Percentiles rank a stretch among this genome's conserved stretches.
phyloP scores from a whole-genome alignment of 2,888 invertebrate species.

The Catocala nupta region DNA sequence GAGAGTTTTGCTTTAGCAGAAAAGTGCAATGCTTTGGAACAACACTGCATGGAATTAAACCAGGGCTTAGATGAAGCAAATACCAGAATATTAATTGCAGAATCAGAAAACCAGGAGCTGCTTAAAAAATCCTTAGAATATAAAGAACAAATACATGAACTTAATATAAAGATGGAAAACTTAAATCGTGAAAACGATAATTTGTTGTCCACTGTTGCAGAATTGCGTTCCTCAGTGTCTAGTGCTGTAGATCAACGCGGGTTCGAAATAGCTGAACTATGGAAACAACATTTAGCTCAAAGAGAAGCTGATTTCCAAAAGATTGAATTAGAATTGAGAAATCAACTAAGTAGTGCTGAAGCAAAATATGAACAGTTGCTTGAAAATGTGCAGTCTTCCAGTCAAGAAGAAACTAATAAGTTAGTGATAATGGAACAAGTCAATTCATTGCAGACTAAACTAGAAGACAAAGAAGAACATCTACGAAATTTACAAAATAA shows the following conservation, averaged over 20 bases:
- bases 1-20: constrained; percentile 56
- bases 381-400: constrained; percentile 79
- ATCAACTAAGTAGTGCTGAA: constrained; percentile 83
- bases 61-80: constrained; percentile 72
- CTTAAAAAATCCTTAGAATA: constrained; percentile 53
- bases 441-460: constrained; percentile 75
- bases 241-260: constrained; percentile 89
- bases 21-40: constrained; percentile 62
- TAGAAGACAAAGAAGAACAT: constrained; percentile 81
- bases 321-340: constrained; percentile 81
- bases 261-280: constrained; percentile 90
- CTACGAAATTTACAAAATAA: constrained; percentile 75
- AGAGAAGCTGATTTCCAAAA: constrained; percentile 88
- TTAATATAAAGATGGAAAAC: constrained; percentile 70
- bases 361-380: constrained; percentile 81
- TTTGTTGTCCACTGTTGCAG: constrained; percentile 79
- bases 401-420: constrained; percentile 81
- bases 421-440: constrained; percentile 77
- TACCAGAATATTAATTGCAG: constrained; percentile 70
- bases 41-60: constrained; percentile 65
- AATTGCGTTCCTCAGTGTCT: constrained; percentile 79
- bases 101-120: constrained; percentile 61
- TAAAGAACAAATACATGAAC: constrained; percentile 64
- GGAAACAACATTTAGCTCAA: constrained; percentile 90
- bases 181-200: constrained; percentile 80